phyloP scores from a whole-genome alignment of 2,113 vertebrate species.

The Collichthys lucidus region DNA sequence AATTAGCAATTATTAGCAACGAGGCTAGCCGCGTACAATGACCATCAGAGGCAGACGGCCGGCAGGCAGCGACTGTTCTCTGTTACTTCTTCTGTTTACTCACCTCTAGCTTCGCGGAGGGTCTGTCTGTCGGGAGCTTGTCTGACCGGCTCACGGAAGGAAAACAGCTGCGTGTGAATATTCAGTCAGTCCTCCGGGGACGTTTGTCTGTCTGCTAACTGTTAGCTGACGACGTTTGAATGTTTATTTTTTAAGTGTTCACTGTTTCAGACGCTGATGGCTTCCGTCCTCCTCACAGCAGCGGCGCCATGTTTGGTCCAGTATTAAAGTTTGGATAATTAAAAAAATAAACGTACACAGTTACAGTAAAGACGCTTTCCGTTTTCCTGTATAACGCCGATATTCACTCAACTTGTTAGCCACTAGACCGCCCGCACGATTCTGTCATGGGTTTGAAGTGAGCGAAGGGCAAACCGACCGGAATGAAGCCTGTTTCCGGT shows the following conservation, averaged over 20 bases:
- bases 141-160: constrained; percentile 1
- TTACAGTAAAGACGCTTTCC: neutral
- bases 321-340: neutral
- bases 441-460: constrained; percentile 6
- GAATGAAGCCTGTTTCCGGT: neutral
- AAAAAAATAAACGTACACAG: neutral
- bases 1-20: constrained; percentile 56
- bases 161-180: constrained; percentile 5
- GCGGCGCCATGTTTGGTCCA: neutral
- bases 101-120: neutral
- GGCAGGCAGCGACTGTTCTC: neutral
- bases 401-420: constrained; percentile 21
- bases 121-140: neutral
- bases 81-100: neutral
- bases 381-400: neutral
- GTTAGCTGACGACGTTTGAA: constrained; percentile 53
- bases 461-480: fast-evolving
- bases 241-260: constrained; percentile 1
- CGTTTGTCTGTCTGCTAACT: constrained; percentile 56
- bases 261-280: neutral
- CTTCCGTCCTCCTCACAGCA: neutral
- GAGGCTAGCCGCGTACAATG: constrained; percentile 34
- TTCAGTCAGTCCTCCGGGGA: neutral
- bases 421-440: neutral
- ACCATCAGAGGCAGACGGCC: neutral